Evolutionary conservation across 2,888 invertebrate genomes (phyloP), one percentile per base, ranked within the genome.

Genomic region (Polylopha cassiicola): DNA sequence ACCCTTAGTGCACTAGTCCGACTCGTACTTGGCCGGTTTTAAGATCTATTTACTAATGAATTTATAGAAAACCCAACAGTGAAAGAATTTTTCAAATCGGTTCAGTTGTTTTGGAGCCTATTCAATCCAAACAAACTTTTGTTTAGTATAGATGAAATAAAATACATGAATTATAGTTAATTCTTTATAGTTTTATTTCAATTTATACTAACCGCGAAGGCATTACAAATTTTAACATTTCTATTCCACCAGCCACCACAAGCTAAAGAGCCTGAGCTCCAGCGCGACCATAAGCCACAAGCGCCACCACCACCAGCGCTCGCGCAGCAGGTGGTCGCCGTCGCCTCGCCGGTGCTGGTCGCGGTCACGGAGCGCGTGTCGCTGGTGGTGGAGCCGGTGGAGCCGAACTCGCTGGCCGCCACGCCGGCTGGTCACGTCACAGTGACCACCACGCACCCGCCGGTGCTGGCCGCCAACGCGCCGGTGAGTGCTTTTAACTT

Each of bases 391-490:
- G 72, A 74, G 30, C 55, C 51, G 29, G 53, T 46, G 6, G 82
- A 80, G 48, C 82, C 84, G 21, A 93, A 93, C 74, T 92, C 92
- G 56, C 78, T 93, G 51, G 91, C 91, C 1, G 89, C 92, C 20
- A 68, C 81, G 37, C 90, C 90, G 48, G 89, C 92, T 31, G 93
- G 91, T 37, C 92, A 92, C 60, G 92, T 94, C 42, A 94, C 94
- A 1, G 94, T 95, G 18, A 94, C 95, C 32, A 92, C 92, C 8
- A 94, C 93, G 30, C 95, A 95, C 73, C 95, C 94, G 38, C 94
- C 94, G 2, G 91, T 92, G 5, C 80, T 94, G 27, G 89, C 90
- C 45, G 91, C 91, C 50, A 91, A 88, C 48, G 73, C 79, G 0
- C 69, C 77, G 50, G 80, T 84, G 18, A 55, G 65, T 55, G 50